Evolutionary conservation across 1,140 invertebrate species (phyloP).

Genomic region (Halesus radiatus): DNA sequence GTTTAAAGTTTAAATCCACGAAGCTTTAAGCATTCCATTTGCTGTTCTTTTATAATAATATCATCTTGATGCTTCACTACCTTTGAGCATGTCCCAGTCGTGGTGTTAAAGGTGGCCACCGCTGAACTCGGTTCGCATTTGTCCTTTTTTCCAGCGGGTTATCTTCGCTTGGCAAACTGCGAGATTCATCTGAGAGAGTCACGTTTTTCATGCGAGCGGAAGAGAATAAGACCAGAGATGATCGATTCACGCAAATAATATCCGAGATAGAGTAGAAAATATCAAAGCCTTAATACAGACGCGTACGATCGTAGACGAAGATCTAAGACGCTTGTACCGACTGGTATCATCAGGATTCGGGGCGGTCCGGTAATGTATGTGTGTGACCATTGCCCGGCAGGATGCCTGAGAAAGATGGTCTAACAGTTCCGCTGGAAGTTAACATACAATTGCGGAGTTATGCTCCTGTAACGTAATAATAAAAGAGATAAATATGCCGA

Average conservation of each 20-base stretch:
- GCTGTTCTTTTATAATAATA: no score
- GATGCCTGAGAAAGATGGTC: slow-evolving; percentile 6
- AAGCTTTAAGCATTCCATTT: no score
- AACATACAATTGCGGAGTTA: background rate
- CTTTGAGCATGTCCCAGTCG: background rate
- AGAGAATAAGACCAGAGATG: background rate
- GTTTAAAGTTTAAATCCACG: no score
- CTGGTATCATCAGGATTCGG: background rate
- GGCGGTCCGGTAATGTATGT: background rate
- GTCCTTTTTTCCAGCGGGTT: background rate
- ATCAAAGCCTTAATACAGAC: background rate
- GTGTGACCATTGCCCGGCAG: background rate
- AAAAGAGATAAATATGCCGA: slow-evolving; percentile 1
- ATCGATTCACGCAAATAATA: background rate
- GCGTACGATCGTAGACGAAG: background rate
- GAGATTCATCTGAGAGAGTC: slow-evolving; percentile 28
- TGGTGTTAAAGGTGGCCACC: slow-evolving; percentile 26
- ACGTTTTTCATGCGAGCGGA: slow-evolving; percentile 9
- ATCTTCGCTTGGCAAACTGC: slow-evolving; percentile 24
- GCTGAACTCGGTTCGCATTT: slow-evolving; percentile 7
- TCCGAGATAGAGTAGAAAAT: background rate
- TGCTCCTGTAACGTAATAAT: background rate
- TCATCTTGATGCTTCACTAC: no score
- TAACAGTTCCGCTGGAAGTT: slow-evolving; percentile 3
- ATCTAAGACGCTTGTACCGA: background rate